Base-by-base conservation (phyloP, 2,888 invertebrate genomes). In the Hirtodrosophila trivittata region DNA sequence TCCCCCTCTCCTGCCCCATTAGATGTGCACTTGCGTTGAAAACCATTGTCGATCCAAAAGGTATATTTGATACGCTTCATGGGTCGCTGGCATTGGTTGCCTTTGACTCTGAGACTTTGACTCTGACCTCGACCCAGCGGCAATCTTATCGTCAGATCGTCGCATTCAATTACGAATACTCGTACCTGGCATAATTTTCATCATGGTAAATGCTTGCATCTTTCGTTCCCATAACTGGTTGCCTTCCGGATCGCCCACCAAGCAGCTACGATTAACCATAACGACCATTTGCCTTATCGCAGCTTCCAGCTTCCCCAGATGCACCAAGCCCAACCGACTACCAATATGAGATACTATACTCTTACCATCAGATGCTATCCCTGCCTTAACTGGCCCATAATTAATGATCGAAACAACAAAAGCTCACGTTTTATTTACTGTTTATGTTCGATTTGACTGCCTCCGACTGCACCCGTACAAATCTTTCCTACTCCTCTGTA, bases 341-440 rank as follows among this genome's bases (percentile, higher is more conserved):
- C 2, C 30, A 8, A 30, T 30, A 30, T 30, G n/a, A 8, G n/a
- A 30, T n/a, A 7, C 25, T 25, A 30, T 30, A 30, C 30, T n/a
- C 5, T n/a, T 30, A 30, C 9, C 9, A 2, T 21, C 18, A 3
- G 18, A 21, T 21, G 18, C 13, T 12, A 42, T 45, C 32, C 18
- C 8, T 26, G 21, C 38, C 66, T 74, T 74, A 83, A 80, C 74
- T 66, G 65, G 68, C 65, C 49, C 67, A 75, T 86, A 84, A 82
- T 82, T 86, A 81, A 82, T 86, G 81, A 60, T 59, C 71, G 58
- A 30, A 14, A 59, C 74, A 67, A 70, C 66, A 73, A 78, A 78
- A 63, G 83, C 76, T 62, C 70, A 72, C 72, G 67, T 86, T 81
- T 75, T 77, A 66, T 81, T 82, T 84, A 81, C 66, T 69, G 74